Evolutionary conservation across 2,888 invertebrate genomes (phyloP).

Genomic region (Clanis bilineata): DNA sequence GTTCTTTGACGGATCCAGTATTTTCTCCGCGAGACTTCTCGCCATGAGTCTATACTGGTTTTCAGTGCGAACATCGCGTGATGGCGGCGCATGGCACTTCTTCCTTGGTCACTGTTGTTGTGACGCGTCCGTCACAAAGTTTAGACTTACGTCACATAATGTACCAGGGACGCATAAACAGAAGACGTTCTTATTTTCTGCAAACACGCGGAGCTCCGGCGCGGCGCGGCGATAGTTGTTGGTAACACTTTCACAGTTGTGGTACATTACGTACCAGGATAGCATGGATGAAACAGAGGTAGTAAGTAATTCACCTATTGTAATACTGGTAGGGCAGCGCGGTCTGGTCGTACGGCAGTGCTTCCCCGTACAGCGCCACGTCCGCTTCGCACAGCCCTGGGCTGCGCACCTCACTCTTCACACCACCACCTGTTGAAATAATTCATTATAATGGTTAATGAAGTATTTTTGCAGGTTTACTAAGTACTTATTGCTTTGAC

Average conservation of each 20-base stretch:
- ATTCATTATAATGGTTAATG: background rate
- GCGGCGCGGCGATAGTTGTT: no score
- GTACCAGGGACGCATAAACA: background rate
- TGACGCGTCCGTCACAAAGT: no score
- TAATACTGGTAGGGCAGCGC: constrained; percentile 88
- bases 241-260: background rate
- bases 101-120: no score
- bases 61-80: no score
- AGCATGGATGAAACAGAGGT: background rate
- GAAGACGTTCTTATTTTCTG: background rate
- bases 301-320: constrained; percentile 80
- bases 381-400: constrained; percentile 84
- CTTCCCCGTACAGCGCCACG: constrained; percentile 76
- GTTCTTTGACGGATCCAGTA: no score
- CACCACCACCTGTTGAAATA: constrained; percentile 63
- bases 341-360: constrained; percentile 79
- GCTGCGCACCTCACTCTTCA: constrained; percentile 89
- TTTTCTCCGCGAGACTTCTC: no score
- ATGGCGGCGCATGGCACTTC: no score
- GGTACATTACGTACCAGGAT: background rate
- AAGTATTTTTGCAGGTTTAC: no score
- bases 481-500: no score
- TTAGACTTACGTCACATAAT: background rate
- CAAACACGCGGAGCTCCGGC: no score
- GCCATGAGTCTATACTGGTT: no score